phyloP scores from a whole-genome alignment of 1,140 invertebrate genomes.

The Acyrthosiphon pisum region DNA sequence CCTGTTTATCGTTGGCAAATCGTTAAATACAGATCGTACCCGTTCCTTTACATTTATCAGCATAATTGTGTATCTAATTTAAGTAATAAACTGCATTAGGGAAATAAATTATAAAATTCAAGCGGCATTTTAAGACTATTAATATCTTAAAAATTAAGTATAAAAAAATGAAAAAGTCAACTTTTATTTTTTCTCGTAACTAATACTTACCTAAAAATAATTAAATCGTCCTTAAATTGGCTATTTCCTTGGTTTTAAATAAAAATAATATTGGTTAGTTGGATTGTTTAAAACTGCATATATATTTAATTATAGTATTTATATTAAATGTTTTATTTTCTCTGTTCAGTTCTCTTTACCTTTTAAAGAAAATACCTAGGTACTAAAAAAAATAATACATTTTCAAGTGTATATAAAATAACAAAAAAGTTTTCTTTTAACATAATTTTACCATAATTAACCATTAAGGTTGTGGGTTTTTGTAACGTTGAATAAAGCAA shows the following conservation, averaged over 20 bases:
- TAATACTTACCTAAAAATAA: background rate
- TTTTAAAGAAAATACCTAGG: no score
- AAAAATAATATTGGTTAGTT: background rate
- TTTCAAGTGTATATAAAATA: background rate
- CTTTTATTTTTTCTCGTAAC: background rate
- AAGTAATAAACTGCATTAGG: background rate
- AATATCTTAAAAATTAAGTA: background rate
- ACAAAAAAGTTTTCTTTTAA: background rate
- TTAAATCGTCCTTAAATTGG: background rate
- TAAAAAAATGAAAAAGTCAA: background rate
- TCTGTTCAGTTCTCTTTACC: background rate
- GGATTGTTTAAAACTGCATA: background rate
- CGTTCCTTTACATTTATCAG: background rate
- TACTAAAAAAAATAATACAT: background rate
- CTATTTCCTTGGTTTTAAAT: background rate
- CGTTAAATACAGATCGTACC: background rate
- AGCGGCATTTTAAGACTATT: background rate
- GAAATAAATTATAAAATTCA: background rate
- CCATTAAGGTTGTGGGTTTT: background rate
- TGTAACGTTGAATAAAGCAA: background rate
- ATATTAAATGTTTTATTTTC: background rate
- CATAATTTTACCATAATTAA: background rate
- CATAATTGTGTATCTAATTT: background rate
- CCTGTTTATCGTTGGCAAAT: conserved; percentile 23
- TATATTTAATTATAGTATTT: background rate